These are phyloP conservation scores for Gila orcuttii DNA, from an alignment of 2,113 vertebrate genomes.

Conservation along the genomic window DNA sequence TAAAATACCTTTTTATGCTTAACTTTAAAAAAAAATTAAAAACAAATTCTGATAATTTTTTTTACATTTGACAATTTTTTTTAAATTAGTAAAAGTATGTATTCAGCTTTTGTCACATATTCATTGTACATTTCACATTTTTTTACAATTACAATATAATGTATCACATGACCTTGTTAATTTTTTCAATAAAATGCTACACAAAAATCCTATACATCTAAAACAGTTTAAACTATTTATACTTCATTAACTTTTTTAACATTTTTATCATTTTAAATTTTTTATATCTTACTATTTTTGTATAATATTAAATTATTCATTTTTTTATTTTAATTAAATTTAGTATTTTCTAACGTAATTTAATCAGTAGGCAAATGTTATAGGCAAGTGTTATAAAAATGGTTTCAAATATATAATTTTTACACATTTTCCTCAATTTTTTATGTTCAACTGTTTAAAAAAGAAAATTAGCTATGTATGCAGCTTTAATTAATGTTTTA, in stretches of 20 bases:
- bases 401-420: neutral
- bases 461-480: neutral
- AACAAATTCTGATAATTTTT: neutral
- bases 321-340: too few relatives aligned
- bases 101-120: too few relatives aligned
- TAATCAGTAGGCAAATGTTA: too few relatives aligned
- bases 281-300: neutral
- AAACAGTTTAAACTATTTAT: neutral
- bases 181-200: neutral
- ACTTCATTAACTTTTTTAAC: neutral
- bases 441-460: neutral
- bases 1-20: too few relatives aligned
- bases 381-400: neutral
- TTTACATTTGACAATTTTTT: neutral
- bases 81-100: too few relatives aligned
- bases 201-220: neutral
- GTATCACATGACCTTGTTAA: neutral
- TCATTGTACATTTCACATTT: too few relatives aligned
- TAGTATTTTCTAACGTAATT: neutral
- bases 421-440: neutral
- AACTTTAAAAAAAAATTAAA: too few relatives aligned
- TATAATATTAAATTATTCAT: neutral
- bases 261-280: neutral
- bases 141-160: too few relatives aligned
- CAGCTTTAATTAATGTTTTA: neutral